Evolutionary conservation across 2,797 vertebrate species (phyloP).

Genomic region (Aselliscus stoliczkanus): DNA sequence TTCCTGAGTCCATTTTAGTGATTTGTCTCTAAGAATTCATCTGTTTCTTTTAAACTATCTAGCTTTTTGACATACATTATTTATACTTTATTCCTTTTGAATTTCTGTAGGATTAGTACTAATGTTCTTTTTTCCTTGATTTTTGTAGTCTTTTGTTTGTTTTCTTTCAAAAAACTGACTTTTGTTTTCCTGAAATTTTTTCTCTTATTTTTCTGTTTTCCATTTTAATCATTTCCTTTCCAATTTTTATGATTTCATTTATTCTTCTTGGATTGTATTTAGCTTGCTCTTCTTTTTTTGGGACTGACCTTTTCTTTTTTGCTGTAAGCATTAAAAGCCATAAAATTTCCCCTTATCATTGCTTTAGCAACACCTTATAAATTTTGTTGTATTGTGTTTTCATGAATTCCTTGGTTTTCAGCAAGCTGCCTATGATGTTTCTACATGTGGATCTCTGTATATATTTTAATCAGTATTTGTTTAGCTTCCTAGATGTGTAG

Average conservation of each 20-base stretch:
- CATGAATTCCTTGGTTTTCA: background rate
- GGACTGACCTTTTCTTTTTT: background rate
- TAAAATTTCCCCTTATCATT: background rate
- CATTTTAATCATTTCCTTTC: background rate
- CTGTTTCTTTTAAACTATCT: background rate
- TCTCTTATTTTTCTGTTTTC: background rate
- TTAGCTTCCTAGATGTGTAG: background rate
- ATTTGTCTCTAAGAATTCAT: background rate
- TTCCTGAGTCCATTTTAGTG: background rate
- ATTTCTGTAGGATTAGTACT: background rate
- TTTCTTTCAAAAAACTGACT: background rate
- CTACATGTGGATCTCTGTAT: background rate
- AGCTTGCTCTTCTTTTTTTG: background rate
- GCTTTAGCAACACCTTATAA: background rate
- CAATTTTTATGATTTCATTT: background rate
- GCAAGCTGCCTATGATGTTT: background rate
- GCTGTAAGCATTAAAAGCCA: background rate
- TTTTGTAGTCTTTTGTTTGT: background rate
- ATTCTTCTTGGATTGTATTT: background rate
- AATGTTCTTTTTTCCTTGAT: background rate
- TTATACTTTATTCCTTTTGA: background rate
- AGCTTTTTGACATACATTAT: background rate
- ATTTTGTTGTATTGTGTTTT: background rate
- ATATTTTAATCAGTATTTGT: background rate
- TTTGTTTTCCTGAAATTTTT: background rate